Evolutionary conservation across 2,797 vertebrate genomes (phyloP).

Genomic region (Eulemur albifrons): DNA sequence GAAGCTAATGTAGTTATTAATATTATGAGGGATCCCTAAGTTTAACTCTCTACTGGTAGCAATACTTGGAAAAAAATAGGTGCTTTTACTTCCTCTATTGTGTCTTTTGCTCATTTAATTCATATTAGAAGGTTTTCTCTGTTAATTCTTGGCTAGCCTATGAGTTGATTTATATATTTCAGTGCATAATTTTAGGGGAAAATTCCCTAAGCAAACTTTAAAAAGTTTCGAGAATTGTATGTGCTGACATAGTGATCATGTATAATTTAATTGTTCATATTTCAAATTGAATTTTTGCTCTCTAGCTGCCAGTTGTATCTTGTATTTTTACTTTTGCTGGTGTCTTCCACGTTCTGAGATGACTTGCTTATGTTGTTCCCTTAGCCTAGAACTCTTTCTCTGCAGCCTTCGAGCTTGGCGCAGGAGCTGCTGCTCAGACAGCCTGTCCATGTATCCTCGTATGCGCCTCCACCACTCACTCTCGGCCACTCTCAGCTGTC

Average conservation of each 20-base stretch:
- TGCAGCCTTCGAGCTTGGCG: no score
- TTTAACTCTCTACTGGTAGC: neutral
- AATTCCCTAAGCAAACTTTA: neutral
- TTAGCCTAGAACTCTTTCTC: neutral
- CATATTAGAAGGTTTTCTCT: neutral
- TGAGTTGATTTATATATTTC: conserved; percentile 17
- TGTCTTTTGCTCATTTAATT: conserved; percentile 7
- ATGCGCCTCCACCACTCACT: neutral
- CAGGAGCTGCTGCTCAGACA: neutral
- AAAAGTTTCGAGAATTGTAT: neutral
- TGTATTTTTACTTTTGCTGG: neutral
- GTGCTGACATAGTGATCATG: neutral
- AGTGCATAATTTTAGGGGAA: neutral
- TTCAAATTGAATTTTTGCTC: neutral
- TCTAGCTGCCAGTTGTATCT: neutral
- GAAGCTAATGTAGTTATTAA: neutral
- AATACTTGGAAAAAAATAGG: neutral
- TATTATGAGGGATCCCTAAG: neutral
- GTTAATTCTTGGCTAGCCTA: conserved; percentile 1
- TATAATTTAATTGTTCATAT: neutral
- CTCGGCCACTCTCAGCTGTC: neutral
- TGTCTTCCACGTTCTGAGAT: neutral
- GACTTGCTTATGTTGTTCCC: neutral
- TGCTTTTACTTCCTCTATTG: neutral
- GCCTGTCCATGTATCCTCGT: no score